Conservation (phyloP, 2,113 vertebrate genomes). For the Colossoma macropomum region DNA sequence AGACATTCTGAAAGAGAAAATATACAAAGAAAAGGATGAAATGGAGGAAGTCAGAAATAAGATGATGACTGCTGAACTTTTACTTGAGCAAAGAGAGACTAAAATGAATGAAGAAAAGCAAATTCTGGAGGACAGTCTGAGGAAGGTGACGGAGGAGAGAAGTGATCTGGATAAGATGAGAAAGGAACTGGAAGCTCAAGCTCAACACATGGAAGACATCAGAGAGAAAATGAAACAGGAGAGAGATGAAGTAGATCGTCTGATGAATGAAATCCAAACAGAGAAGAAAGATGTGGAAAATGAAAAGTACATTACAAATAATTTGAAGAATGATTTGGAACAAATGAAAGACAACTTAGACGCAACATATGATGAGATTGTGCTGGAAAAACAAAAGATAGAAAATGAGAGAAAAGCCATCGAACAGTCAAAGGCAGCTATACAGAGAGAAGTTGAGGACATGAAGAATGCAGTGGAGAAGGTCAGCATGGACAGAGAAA, state of each 20-base stretch:
- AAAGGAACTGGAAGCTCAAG: slow-evolving; percentile 5
- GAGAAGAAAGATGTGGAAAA: slow-evolving; percentile 15
- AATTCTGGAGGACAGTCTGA: neutral
- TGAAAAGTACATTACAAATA: neutral
- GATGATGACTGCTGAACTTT: neutral
- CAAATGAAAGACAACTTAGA: neutral
- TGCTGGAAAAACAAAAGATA: slow-evolving; percentile 32
- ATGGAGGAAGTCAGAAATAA: neutral
- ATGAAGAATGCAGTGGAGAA: slow-evolving; percentile 19
- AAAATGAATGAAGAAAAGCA: slow-evolving; percentile 25
- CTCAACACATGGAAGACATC: slow-evolving; percentile 13
- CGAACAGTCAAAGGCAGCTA: neutral
- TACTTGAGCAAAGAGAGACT: slow-evolving; percentile 5
- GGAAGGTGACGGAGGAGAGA: neutral
- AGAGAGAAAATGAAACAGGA: slow-evolving; percentile 31
- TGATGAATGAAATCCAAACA: neutral
- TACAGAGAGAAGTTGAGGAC: slow-evolving; percentile 22
- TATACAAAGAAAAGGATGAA: slow-evolving; percentile 47
- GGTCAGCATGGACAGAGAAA: slow-evolving; percentile 6
- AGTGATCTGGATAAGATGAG: slow-evolving; percentile 1
- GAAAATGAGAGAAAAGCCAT: neutral
- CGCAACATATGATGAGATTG: neutral
- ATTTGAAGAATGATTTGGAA: neutral
- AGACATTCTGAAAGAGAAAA: neutral
- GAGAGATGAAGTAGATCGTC: slow-evolving; percentile 8